A percentile compares a stretch with the other conserved stretches of the same genome.
Evolutionary conservation across 2,797 vertebrate species (phyloP).

Genomic region (Diplodus sargus): DNA sequence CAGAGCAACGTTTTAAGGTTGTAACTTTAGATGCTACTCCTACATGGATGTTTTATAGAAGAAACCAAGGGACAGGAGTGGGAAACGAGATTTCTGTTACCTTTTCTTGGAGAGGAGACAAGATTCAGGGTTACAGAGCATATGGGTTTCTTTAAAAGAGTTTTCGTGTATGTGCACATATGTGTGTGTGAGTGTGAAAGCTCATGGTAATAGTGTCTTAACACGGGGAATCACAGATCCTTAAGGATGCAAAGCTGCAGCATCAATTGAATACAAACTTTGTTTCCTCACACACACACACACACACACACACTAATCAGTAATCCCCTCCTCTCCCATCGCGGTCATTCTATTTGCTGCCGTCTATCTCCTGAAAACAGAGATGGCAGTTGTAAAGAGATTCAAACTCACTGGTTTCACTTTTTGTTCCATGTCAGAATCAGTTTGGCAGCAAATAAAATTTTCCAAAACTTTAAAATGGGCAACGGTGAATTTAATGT

Average conservation of each 20-base stretch:
- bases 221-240: constrained; percentile 12
- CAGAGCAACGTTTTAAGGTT: constrained; percentile 4
- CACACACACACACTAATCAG: constrained; percentile 44
- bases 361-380: constrained; percentile 17
- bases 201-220: background rate
- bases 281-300: background rate
- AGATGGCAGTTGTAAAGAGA: constrained; percentile 3
- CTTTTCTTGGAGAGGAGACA: constrained; percentile 12
- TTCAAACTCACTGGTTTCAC: background rate
- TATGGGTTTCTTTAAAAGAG: constrained; percentile 15
- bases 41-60: constrained; percentile 3
- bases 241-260: constrained; percentile 18
- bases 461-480: background rate
- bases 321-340: constrained; percentile 67
- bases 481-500: background rate
- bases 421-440: background rate
- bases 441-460: background rate
- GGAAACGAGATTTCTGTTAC: constrained; percentile 25
- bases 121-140: constrained; percentile 24
- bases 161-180: constrained; percentile 8
- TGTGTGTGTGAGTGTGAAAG: constrained; percentile 12
- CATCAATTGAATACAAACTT: constrained; percentile 1
- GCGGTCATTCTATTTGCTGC: constrained; percentile 33
- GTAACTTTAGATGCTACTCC: background rate
- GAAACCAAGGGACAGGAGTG: background rate